These are phyloP conservation scores for Sycophaga agraensis DNA, from an alignment of 1,140 invertebrate species.

Conservation along the genomic window DNA sequence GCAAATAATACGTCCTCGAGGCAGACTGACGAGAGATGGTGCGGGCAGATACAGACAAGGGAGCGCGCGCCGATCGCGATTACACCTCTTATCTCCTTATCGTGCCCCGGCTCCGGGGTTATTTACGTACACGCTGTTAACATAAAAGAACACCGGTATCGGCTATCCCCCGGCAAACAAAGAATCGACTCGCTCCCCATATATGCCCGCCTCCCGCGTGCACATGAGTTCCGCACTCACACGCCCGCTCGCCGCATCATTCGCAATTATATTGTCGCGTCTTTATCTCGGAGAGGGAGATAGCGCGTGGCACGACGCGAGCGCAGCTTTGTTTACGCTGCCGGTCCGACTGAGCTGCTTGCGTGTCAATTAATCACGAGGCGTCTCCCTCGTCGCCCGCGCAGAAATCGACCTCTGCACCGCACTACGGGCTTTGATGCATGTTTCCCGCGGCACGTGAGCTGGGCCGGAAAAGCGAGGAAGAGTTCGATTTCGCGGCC, in stretches of 20 bases:
- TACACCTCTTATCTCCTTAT: conserved; percentile 39
- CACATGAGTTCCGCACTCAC: too few species aligned
- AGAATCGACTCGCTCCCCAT: conserved; percentile 23
- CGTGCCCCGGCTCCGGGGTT: conserved; percentile 34
- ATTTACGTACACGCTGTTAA: conserved; percentile 43
- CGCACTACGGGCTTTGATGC: too few species aligned
- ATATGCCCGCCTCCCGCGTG: too few species aligned
- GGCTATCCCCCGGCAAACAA: conserved; percentile 29
- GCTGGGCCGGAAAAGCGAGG: too few species aligned
- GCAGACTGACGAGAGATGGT: background rate
- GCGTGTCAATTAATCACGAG: background rate
- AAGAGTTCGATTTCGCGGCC: too few species aligned
- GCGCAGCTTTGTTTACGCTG: background rate
- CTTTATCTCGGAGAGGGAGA: too few species aligned
- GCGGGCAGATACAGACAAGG: background rate
- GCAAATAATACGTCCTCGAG: background rate
- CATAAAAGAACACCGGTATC: conserved; percentile 41
- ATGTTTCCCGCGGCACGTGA: too few species aligned
- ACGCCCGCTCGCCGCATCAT: background rate
- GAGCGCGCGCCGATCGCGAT: conserved; percentile 34
- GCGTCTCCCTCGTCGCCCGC: background rate
- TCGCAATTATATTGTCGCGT: background rate
- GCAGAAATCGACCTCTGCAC: too few species aligned
- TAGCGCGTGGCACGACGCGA: background rate
- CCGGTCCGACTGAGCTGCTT: background rate